phyloP scores from a whole-genome alignment of 2,797 vertebrate genomes.

The Synanceia verrucosa region DNA sequence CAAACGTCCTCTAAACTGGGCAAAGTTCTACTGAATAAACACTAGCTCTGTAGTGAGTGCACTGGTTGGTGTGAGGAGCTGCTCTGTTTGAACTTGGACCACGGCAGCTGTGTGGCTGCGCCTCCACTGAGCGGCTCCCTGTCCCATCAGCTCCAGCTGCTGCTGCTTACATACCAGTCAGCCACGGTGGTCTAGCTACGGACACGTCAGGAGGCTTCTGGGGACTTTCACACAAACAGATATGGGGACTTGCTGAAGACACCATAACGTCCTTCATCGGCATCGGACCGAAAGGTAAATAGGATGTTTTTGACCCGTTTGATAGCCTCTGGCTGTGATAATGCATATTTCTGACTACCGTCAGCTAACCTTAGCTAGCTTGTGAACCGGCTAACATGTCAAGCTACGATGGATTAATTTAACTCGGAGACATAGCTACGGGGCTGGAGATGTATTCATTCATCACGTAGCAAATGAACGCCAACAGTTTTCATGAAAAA shows the following conservation, averaged over 20 bases:
- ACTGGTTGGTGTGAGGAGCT: too few relatives aligned
- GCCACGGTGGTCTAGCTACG: slow-evolving; percentile 65
- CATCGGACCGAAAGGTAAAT: slow-evolving; percentile 59
- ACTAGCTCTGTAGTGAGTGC: too few relatives aligned
- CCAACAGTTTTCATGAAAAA: neutral
- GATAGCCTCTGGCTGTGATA: neutral
- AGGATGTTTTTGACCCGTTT: neutral
- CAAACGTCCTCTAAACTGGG: neutral
- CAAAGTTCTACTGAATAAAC: too few relatives aligned
- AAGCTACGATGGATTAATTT: slow-evolving; percentile 8
- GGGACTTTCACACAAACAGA: slow-evolving; percentile 35
- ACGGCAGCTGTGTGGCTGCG: slow-evolving; percentile 28
- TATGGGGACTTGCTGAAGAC: slow-evolving; percentile 63
- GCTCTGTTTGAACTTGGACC: too few relatives aligned
- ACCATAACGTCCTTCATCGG: neutral
- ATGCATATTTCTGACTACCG: slow-evolving; percentile 5
- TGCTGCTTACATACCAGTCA: slow-evolving; percentile 40
- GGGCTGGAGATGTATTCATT: neutral
- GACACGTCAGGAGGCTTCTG: slow-evolving; percentile 67
- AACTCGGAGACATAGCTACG: neutral
- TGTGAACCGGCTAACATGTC: slow-evolving; percentile 35
- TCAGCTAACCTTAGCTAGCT: slow-evolving; percentile 70
- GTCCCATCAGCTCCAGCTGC: slow-evolving; percentile 40
- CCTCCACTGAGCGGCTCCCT: slow-evolving; percentile 51
- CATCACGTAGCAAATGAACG: neutral